Conservation (phyloP, 2,113 vertebrate species). For the Mirounga angustirostris region DNA sequence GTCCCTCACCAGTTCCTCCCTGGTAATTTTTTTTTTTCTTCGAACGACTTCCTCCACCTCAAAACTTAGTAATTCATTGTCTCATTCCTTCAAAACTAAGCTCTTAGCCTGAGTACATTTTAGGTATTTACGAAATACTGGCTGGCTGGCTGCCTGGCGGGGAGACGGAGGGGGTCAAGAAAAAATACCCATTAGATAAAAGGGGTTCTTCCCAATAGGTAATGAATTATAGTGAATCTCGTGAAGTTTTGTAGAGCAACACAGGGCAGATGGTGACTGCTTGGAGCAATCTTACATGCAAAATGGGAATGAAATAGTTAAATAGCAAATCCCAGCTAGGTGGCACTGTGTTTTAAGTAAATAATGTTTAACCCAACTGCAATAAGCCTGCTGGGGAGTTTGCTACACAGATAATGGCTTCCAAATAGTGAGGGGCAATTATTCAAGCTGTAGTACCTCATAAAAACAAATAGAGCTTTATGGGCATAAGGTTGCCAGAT, state of each 20-base stretch:
- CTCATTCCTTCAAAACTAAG: background rate
- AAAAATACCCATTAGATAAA: background rate
- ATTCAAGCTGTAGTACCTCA: background rate
- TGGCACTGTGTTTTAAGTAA: slow-evolving; percentile 58
- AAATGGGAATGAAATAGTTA: background rate
- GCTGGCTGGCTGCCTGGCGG: background rate
- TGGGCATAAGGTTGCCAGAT: background rate
- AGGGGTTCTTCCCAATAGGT: background rate
- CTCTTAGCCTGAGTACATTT: background rate
- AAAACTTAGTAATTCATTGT: background rate
- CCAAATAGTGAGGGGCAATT: background rate
- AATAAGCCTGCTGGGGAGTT: background rate
- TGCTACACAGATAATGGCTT: background rate
- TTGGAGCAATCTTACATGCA: background rate
- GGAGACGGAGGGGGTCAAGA: background rate
- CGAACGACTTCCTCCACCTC: background rate
- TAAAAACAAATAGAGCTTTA: background rate
- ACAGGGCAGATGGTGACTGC: background rate
- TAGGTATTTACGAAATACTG: background rate
- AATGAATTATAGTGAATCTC: background rate
- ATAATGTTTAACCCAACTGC: background rate
- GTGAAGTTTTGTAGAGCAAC: background rate
- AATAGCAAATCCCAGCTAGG: background rate
- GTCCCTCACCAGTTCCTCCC: background rate
- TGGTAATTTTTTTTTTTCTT: background rate